These are phyloP conservation scores for Plectrocnemia conspersa DNA, from an alignment of 1,140 invertebrate genomes.

Conservation along the genomic window DNA sequence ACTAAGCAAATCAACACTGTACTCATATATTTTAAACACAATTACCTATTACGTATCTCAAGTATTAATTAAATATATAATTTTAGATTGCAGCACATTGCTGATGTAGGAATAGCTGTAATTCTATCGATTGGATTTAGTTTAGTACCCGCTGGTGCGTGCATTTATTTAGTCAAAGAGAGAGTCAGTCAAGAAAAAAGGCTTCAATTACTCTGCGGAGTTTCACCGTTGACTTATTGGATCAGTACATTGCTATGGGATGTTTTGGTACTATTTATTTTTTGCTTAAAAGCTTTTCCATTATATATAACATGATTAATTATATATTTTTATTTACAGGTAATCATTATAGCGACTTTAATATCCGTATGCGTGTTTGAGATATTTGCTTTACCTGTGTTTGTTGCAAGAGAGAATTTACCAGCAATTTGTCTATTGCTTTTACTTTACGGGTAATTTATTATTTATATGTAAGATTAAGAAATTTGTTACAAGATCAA, in stretches of 20 bases:
- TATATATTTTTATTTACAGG: conserved; percentile 37
- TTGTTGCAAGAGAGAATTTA: conserved; percentile 58
- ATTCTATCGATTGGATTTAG: conserved; percentile 59
- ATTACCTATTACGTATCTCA: neutral
- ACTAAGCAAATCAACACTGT: conserved; percentile 60
- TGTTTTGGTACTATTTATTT: conserved; percentile 45
- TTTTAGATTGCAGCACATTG: conserved; percentile 59
- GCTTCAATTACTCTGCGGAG: conserved; percentile 58
- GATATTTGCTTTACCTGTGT: conserved; percentile 59
- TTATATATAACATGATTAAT: neutral
- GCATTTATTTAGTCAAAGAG: conserved; percentile 57
- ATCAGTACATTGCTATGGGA: conserved; percentile 57
- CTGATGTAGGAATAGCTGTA: conserved; percentile 61
- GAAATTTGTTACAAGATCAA: neutral
- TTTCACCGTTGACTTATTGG: conserved; percentile 57
- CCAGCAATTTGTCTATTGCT: conserved; percentile 55
- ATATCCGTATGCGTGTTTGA: conserved; percentile 56
- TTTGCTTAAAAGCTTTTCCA: neutral
- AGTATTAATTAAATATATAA: conserved; percentile 6
- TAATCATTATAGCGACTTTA: conserved; percentile 50
- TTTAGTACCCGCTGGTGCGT: conserved; percentile 55
- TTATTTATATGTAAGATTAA: neutral
- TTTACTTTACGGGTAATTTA: conserved; percentile 55
- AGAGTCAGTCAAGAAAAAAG: conserved; percentile 56
- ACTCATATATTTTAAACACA: neutral